Evolutionary conservation across 2,797 vertebrate species (phyloP).

Genomic region (Mionectes olivaceus): DNA sequence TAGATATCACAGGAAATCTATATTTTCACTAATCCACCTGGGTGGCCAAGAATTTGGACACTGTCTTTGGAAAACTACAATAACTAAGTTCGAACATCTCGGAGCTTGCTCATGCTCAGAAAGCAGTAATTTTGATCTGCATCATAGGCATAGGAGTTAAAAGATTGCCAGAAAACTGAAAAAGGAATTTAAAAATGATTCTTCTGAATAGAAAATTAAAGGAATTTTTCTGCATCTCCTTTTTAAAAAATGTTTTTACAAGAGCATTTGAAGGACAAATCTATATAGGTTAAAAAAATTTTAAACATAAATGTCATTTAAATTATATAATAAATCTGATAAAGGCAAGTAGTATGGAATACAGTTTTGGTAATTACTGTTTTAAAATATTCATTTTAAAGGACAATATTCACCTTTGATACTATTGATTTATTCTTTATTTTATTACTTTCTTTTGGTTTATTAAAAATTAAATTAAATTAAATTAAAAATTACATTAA

Average conservation of each 20-base stretch:
- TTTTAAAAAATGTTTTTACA: not conserved
- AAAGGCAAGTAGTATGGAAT: not conserved
- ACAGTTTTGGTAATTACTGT: not conserved
- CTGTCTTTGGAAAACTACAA: fast-evolving
- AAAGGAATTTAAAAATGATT: not conserved
- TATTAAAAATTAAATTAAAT: too few species aligned
- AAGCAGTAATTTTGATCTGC: fast-evolving
- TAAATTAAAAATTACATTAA: too few species aligned
- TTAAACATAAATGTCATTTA: too few species aligned
- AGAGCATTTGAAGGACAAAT: not conserved
- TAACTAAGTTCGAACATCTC: not conserved
- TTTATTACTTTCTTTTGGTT: not conserved
- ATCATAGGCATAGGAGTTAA: not conserved
- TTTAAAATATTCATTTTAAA: not conserved
- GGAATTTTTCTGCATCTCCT: fast-evolving
- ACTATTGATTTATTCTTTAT: not conserved
- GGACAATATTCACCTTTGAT: not conserved
- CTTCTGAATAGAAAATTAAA: not conserved
- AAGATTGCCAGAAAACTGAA: not conserved
- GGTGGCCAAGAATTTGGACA: not conserved
- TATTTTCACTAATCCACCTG: not conserved
- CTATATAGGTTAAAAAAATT: not conserved
- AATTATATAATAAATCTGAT: not conserved
- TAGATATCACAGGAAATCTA: not conserved
- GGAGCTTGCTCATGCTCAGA: not conserved